Percentiles rank a stretch among this genome's conserved stretches.
Conservation (phyloP, 2,113 vertebrate species). For the Ciconia stormi region DNA sequence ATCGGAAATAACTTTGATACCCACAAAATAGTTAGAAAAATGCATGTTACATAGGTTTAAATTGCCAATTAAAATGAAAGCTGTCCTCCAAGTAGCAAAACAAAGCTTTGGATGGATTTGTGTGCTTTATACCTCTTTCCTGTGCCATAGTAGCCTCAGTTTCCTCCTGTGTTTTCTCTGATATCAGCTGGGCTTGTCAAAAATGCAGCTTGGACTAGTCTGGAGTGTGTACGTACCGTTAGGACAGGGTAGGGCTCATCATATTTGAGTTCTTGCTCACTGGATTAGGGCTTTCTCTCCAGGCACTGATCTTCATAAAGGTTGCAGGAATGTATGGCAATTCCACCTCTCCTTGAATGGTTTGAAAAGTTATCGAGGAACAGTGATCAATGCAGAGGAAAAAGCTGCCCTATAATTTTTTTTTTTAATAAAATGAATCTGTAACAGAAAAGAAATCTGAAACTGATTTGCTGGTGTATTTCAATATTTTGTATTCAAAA, state of each 20-base stretch:
- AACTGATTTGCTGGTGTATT: background rate
- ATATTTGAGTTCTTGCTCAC: background rate
- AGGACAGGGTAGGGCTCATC: background rate
- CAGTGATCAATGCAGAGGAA: background rate
- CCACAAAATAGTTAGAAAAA: background rate
- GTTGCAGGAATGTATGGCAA: background rate
- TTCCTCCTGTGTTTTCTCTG: background rate
- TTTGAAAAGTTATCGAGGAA: background rate
- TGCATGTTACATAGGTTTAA: background rate
- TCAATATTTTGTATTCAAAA: background rate
- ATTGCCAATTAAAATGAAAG: slow-evolving; percentile 22
- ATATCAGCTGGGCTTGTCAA: background rate
- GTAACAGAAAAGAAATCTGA: background rate
- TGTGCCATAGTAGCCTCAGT: background rate
- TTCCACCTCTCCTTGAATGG: background rate
- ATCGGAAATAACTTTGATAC: background rate
- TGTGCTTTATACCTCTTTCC: background rate
- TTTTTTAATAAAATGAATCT: background rate
- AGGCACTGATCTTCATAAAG: background rate
- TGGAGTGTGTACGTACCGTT: background rate
- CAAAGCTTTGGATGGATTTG: background rate
- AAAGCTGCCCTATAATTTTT: background rate
- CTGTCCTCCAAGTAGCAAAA: background rate
- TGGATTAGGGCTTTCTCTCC: background rate
- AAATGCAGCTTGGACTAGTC: background rate